Conservation (phyloP, 1,140 invertebrate genomes). For the Drosophila lacteicornis region DNA sequence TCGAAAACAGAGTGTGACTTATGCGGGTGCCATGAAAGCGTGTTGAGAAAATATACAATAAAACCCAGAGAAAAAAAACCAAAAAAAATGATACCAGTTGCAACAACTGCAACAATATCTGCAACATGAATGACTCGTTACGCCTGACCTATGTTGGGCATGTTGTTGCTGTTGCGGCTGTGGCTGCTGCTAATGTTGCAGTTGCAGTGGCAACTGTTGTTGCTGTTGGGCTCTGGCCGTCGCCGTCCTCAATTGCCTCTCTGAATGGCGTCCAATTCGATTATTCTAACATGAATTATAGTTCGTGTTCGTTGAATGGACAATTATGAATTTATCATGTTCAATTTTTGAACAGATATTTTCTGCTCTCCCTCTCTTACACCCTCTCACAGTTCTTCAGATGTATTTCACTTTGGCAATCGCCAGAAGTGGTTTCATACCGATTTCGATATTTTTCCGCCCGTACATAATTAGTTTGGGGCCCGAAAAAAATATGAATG, state of each 20-base stretch:
- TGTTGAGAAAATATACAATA: slow-evolving; percentile 16
- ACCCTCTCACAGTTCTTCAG: slow-evolving; percentile 15
- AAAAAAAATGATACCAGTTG: slow-evolving; percentile 62
- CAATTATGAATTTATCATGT: slow-evolving; percentile 83
- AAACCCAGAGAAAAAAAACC: slow-evolving; percentile 27
- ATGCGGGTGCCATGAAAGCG: slow-evolving; percentile 72
- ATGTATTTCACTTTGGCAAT: slow-evolving; percentile 41
- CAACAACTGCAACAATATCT: slow-evolving; percentile 61
- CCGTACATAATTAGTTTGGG: slow-evolving; percentile 73
- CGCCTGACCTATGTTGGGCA: slow-evolving; percentile 78
- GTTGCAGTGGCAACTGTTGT: slow-evolving; percentile 10
- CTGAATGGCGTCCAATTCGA: slow-evolving; percentile 82
- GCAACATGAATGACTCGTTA: slow-evolving; percentile 82
- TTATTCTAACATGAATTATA: slow-evolving; percentile 83
- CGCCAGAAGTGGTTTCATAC: slow-evolving; percentile 38
- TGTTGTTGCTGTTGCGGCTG: slow-evolving; percentile 46
- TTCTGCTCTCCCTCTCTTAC: slow-evolving; percentile 50
- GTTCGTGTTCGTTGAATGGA: slow-evolving; percentile 81
- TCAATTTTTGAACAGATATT: slow-evolving; percentile 80
- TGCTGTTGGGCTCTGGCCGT: slow-evolving; percentile 60
- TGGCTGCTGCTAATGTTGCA: slow-evolving; percentile 43
- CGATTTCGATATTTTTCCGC: slow-evolving; percentile 24
- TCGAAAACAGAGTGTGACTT: slow-evolving; percentile 68
- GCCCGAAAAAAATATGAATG: slow-evolving; percentile 27
- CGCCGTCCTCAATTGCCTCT: slow-evolving; percentile 75